Evolutionary conservation across 2,797 vertebrate species (phyloP).

Genomic region (Pangasius sanitwongsei): DNA sequence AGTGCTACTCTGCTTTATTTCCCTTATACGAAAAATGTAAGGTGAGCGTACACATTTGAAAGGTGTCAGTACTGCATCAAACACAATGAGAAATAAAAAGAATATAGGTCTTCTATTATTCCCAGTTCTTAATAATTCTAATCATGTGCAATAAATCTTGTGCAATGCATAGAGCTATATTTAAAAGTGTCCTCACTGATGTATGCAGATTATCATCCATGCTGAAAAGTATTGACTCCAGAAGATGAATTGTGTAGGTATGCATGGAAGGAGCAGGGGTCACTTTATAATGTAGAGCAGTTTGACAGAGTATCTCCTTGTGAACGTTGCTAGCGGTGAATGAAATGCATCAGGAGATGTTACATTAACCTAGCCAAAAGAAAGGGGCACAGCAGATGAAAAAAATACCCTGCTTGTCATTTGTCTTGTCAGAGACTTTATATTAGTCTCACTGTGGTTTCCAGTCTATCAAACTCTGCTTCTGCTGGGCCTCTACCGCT

Average conservation of each 20-base stretch:
- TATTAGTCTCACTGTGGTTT: constrained; percentile 60
- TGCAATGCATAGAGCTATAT: constrained; percentile 65
- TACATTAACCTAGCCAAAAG: constrained; percentile 65
- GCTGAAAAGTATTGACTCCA: constrained; percentile 61
- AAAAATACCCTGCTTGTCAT: constrained; percentile 57
- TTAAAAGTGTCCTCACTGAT: constrained; percentile 68
- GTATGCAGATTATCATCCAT: constrained; percentile 67
- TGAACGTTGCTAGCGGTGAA: constrained; percentile 68
- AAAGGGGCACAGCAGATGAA: constrained; percentile 34
- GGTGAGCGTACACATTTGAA: background rate
- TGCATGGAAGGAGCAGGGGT: constrained; percentile 54
- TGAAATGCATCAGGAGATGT: constrained; percentile 72
- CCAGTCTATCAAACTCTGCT: constrained; percentile 55
- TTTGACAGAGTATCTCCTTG: constrained; percentile 69
- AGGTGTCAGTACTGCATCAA: background rate
- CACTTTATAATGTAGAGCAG: constrained; percentile 70
- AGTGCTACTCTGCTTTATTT: constrained; percentile 4
- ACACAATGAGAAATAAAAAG: constrained; percentile 11
- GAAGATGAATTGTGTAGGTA: constrained; percentile 68
- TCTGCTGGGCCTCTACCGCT: constrained; percentile 1
- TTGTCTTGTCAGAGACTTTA: constrained; percentile 67
- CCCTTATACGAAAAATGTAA: background rate
- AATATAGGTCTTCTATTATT: background rate
- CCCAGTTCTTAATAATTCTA: constrained; percentile 56
- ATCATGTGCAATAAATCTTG: constrained; percentile 68